Evolutionary conservation across 2,113 vertebrate genomes (phyloP), one percentile per base, ranked within the genome.

Genomic region (Lipophrys pholis): DNA sequence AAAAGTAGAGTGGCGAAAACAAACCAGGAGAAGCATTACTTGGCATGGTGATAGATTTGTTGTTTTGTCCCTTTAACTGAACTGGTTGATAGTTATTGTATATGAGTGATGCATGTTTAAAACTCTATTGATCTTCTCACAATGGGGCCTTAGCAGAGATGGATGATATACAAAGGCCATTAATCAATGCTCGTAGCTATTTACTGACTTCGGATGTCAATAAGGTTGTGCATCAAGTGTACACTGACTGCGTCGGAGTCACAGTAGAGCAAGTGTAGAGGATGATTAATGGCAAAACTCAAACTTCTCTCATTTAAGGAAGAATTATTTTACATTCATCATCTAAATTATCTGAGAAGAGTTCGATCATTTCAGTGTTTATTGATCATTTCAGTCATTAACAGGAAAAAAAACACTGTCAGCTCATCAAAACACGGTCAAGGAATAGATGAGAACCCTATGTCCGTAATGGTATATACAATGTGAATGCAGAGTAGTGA

Each of bases 111-210:
- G 52, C 15, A 68, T 61, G 61, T 50, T 73, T 63, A 80, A 70
- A 78, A 72, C 66, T 40, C n/a, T 36, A 84, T 86, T 17, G 63
- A 89, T 83, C 59, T 69, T 21, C 38, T 76, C 59, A 66, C 68
- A 70, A 66, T 62, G 55, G 64, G 45, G 11, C 12, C 35, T 53
- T 80, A 70, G 68, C 79, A 84, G 69, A 76, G 78, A 89, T 61
- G 65, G 73, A 89, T 83, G 80, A 58, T 55, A 78, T 82, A 72
- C 60, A 71, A 80, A 11, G 65, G 48, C 38, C 57, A 69, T 58
- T 39, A 63, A 79, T 89, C 81, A 79, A 84, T 82, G 70, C 12
- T 51, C 62, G 56, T 61, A 82, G 73, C 86, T 77, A 83, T 80
- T 85, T 75, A 87, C 52, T 66, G 46, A 65, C 41, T 83, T 55